Percentiles rank a stretch among this genome's conserved stretches.
These are phyloP conservation scores for Apamea monoglypha DNA, from an alignment of 2,888 invertebrate species.

Conservation along the genomic window DNA sequence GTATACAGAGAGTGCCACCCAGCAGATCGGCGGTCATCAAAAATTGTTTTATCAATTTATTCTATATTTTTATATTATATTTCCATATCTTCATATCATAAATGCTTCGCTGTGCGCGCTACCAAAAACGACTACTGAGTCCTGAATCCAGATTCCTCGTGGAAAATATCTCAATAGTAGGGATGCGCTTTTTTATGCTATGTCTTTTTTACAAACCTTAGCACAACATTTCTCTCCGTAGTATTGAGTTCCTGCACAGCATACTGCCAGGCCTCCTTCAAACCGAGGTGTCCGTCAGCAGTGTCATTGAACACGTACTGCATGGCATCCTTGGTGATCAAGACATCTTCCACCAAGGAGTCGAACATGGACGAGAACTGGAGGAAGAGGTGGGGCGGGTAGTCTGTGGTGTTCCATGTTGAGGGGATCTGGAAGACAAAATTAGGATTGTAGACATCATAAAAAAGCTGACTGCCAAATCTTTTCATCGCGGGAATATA, in stretches of 20 bases:
- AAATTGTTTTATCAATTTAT: no score
- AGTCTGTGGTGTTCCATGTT: conserved; percentile 76
- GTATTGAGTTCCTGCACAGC: conserved; percentile 72
- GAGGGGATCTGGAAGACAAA: conserved; percentile 70
- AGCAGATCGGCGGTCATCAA: no score
- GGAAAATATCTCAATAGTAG: not conserved
- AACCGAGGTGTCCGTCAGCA: conserved; percentile 61
- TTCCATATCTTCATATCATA: not conserved
- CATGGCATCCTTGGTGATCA: conserved; percentile 70
- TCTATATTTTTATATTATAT: no score
- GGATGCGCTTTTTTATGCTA: not conserved
- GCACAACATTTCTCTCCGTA: conserved; percentile 69
- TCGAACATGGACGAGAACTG: conserved; percentile 82
- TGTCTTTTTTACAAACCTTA: conserved; percentile 72
- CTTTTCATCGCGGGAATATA: not conserved
- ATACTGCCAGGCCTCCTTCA: conserved; percentile 76
- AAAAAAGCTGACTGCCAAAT: not conserved
- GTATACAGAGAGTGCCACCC: not conserved
- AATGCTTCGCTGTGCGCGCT: not conserved
- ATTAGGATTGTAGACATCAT: not conserved
- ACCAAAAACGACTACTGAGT: not conserved
- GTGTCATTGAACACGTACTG: conserved; percentile 69
- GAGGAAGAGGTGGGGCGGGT: conserved; percentile 80
- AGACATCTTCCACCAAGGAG: conserved; percentile 76
- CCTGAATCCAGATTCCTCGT: not conserved